These are phyloP conservation scores for Cryptus viduatorius DNA, from an alignment of 2,888 invertebrate species.

Conservation along the genomic window DNA sequence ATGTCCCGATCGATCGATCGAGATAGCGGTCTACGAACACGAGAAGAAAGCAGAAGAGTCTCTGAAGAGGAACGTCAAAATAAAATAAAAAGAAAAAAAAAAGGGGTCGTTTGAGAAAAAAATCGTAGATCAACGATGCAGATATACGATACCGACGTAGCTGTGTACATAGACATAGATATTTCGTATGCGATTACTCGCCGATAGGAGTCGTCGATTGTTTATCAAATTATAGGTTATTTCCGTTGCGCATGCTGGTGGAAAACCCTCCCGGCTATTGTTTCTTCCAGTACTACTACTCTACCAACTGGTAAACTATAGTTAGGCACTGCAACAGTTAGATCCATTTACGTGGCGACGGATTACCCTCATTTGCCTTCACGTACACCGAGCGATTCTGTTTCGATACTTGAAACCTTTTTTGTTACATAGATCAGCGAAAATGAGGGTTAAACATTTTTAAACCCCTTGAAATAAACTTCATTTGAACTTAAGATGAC, in stretches of 20 bases:
- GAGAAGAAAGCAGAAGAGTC: not conserved
- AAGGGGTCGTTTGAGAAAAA: not conserved
- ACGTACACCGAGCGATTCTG: no score
- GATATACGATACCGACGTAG: not conserved
- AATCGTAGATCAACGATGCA: slow-evolving; percentile 1
- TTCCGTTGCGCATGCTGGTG: slow-evolving; percentile 49
- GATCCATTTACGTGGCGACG: not conserved
- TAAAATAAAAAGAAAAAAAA: not conserved
- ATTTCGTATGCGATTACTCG: slow-evolving; percentile 37
- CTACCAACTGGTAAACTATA: not conserved
- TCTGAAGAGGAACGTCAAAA: not conserved
- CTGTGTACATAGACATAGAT: not conserved
- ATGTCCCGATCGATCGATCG: slow-evolving; percentile 55
- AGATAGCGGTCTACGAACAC: slow-evolving; percentile 39
- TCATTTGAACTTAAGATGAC: no score
- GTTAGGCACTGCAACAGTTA: not conserved
- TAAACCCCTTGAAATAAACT: no score
- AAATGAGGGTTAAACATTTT: no score
- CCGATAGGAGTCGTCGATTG: slow-evolving; percentile 51
- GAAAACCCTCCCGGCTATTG: slow-evolving; percentile 55
- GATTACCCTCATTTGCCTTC: not conserved
- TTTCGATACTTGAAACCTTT: no score
- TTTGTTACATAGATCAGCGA: no score
- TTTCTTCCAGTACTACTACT: slow-evolving; percentile 34
- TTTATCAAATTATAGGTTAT: slow-evolving; percentile 61